Conservation (phyloP, 2,888 invertebrate species). For the Zaprionus obscuricornis region DNA sequence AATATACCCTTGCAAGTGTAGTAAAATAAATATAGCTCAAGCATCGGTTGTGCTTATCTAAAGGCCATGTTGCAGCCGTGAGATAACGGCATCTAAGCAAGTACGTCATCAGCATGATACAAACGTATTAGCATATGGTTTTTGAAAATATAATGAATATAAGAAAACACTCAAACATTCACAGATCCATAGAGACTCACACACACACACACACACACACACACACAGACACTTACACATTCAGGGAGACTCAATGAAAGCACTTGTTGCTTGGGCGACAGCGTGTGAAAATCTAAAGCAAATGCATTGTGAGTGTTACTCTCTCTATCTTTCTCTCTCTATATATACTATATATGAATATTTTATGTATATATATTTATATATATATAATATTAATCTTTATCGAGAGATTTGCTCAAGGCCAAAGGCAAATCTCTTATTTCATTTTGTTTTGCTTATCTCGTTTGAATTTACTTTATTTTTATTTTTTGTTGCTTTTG, state of each 20-base stretch:
- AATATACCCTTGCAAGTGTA: no score
- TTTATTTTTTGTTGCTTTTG: slow-evolving; percentile 16
- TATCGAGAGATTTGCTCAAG: slow-evolving; percentile 30
- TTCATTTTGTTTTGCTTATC: slow-evolving; percentile 5
- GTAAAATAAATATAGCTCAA: no score
- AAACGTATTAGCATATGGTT: slow-evolving; percentile 9
- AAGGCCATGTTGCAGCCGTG: slow-evolving; percentile 17
- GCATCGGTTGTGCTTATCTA: not conserved
- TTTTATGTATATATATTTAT: not conserved
- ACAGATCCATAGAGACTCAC: slow-evolving; percentile 12
- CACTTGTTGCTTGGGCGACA: slow-evolving; percentile 52
- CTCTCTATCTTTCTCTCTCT: not conserved
- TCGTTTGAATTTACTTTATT: slow-evolving; percentile 25
- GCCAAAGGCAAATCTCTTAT: slow-evolving; percentile 11
- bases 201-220: slow-evolving; percentile 12
- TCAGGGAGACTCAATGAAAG: slow-evolving; percentile 21
- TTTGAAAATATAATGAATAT: slow-evolving; percentile 17
- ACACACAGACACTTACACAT: not conserved
- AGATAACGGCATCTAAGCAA: slow-evolving; percentile 25
- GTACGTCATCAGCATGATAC: slow-evolving; percentile 38
- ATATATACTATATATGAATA: not conserved
- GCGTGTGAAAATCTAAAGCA: slow-evolving; percentile 64
- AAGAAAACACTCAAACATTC: slow-evolving; percentile 3
- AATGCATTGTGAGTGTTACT: slow-evolving; percentile 30
- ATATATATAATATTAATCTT: slow-evolving; percentile 10